Evolutionary conservation across 2,113 vertebrate species (phyloP).

Genomic region (Vulpes ferrilata): DNA sequence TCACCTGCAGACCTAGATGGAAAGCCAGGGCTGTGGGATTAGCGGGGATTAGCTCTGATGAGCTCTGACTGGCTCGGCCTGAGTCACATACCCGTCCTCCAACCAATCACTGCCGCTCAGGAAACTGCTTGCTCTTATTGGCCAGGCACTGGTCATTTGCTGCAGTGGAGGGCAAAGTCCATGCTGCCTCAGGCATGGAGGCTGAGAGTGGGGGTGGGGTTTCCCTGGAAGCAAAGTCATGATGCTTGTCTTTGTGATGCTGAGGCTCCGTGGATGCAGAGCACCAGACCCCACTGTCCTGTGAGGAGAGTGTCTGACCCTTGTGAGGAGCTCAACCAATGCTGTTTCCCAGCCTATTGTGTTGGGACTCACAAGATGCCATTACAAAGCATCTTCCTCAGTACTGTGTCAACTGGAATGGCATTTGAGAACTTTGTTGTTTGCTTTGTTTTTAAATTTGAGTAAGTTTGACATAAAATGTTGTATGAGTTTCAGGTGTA

Average conservation of each 20-base stretch:
- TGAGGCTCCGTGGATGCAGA: neutral
- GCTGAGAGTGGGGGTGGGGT: neutral
- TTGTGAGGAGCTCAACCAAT: neutral
- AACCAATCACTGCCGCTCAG: neutral
- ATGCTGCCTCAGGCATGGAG: fast-evolving
- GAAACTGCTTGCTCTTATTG: neutral
- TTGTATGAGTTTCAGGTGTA: neutral
- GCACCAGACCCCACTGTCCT: neutral
- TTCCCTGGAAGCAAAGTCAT: neutral
- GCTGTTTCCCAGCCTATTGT: neutral
- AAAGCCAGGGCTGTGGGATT: neutral
- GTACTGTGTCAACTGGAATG: neutral
- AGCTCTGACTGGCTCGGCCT: neutral
- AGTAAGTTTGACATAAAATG: neutral
- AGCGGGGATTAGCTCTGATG: neutral
- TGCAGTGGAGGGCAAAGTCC: neutral
- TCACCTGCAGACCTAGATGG: neutral
- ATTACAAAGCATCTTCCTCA: neutral
- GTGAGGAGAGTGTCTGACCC: too few relatives aligned
- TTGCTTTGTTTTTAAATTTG: neutral
- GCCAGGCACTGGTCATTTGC: neutral
- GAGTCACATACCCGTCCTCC: neutral
- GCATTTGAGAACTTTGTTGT: neutral
- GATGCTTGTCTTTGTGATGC: neutral
- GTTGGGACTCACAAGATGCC: neutral